These are phyloP conservation scores for Aproaerema taeniolella DNA, from an alignment of 2,888 invertebrate species.

Conservation along the genomic window DNA sequence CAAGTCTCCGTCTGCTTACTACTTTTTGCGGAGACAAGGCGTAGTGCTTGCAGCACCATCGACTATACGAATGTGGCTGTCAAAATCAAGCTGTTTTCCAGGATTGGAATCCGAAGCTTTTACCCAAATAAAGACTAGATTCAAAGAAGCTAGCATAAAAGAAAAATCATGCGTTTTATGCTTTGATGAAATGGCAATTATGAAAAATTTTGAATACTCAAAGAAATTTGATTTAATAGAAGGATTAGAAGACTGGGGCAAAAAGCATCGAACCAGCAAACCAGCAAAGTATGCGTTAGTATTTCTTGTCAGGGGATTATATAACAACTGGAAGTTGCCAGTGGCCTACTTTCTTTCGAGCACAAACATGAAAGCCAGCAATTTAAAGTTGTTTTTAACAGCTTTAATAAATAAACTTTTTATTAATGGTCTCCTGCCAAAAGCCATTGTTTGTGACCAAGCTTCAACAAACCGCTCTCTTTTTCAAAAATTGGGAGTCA, in stretches of 20 bases:
- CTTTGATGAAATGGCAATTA: conserved; percentile 22
- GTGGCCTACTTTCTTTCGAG: conserved; percentile 18
- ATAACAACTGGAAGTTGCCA: conserved; percentile 16
- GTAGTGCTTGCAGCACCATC: conserved; percentile 18
- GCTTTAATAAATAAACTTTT: conserved; percentile 15
- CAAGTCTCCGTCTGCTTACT: conserved; percentile 18
- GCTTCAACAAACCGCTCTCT: conserved; percentile 17
- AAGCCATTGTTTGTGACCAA: too few relatives aligned
- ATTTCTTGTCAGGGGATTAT: conserved; percentile 17
- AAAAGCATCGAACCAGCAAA: conserved; percentile 17
- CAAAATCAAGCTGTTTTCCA: too few relatives aligned
- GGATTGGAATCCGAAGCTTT: neutral
- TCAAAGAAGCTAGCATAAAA: conserved; percentile 6
- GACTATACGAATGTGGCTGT: conserved; percentile 11
- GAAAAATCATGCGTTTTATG: conserved; percentile 15
- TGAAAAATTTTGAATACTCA: conserved; percentile 19
- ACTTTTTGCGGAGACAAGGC: too few relatives aligned
- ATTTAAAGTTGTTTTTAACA: too few relatives aligned
- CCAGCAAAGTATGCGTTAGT: too few relatives aligned
- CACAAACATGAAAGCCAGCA: too few relatives aligned
- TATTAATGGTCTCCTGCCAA: conserved; percentile 16
- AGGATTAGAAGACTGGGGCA: too few relatives aligned
- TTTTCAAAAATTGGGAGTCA: conserved; percentile 13
- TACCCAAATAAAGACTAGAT: conserved; percentile 2
- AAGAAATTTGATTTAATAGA: conserved; percentile 21